Percentiles rank a stretch among this genome's conserved stretches.
Conservation (phyloP, 2,797 vertebrate species). For the Chloroceryle amazona region DNA sequence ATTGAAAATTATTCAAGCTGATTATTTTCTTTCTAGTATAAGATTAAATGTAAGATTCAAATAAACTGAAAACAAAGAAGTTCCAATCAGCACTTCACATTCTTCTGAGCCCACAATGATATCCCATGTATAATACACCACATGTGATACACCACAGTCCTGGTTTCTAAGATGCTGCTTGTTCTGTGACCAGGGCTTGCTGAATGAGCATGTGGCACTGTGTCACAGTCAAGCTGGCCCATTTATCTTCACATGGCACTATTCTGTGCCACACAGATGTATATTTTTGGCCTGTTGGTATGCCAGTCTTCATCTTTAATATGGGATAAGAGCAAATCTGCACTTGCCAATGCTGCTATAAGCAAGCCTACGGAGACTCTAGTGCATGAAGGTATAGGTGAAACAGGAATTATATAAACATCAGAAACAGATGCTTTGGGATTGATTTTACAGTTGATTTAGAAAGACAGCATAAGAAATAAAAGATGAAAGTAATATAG, state of each 20-base stretch:
- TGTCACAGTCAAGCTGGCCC: rapidly evolving
- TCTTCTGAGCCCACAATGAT: not conserved
- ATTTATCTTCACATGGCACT: not conserved
- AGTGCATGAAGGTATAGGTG: not conserved
- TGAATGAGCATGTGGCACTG: rapidly evolving
- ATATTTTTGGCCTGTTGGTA: not conserved
- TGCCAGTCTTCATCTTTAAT: not conserved
- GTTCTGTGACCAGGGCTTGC: not conserved
- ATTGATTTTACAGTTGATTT: not conserved
- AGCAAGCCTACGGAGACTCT: not conserved
- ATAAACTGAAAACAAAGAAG: not conserved
- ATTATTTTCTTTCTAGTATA: constrained; percentile 54
- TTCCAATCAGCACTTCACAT: not conserved
- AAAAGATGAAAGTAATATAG: not conserved
- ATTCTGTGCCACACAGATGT: not conserved
- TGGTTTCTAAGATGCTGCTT: not conserved
- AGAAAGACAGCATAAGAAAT: not conserved
- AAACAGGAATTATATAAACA: not conserved
- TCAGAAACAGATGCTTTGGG: not conserved
- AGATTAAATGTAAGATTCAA: not conserved
- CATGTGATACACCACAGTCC: rapidly evolving
- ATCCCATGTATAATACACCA: rapidly evolving
- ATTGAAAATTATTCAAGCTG: constrained; percentile 59
- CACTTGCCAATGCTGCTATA: not conserved
- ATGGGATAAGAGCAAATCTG: not conserved